phyloP scores from a whole-genome alignment of 2,888 invertebrate genomes.

The Limenitis camilla region DNA sequence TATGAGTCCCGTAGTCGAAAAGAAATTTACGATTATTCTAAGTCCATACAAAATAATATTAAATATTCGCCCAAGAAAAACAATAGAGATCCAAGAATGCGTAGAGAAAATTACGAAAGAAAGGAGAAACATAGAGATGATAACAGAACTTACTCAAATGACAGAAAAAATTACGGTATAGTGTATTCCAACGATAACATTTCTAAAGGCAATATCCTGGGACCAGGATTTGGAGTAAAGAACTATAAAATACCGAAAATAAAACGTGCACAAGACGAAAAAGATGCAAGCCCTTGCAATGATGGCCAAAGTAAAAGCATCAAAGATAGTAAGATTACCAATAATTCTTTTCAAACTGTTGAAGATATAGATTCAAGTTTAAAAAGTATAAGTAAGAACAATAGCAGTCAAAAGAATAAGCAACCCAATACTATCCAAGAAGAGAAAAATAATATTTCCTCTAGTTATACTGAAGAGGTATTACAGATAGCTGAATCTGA shows the following conservation, averaged over 20 bases:
- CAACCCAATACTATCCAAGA: too few species aligned
- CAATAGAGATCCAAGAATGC: conserved; percentile 50
- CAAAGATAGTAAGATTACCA: too few species aligned
- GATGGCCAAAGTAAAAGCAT: neutral
- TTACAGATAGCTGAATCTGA: too few species aligned
- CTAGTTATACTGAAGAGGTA: too few species aligned
- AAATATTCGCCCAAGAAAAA: conserved; percentile 47
- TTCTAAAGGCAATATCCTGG: conserved; percentile 53
- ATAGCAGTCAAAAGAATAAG: too few species aligned
- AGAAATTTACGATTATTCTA: conserved; percentile 23
- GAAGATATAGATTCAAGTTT: too few species aligned
- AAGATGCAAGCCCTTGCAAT: conserved; percentile 14
- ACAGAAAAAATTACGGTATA: conserved; percentile 42
- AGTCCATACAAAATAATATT: neutral
- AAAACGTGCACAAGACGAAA: conserved; percentile 42
- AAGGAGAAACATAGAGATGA: conserved; percentile 29
- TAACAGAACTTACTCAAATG: conserved; percentile 25
- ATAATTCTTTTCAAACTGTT: too few species aligned
- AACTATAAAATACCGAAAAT: conserved; percentile 71
- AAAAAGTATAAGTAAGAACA: too few species aligned
- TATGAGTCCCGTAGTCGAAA: conserved; percentile 27
- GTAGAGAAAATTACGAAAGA: conserved; percentile 29
- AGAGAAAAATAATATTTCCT: too few species aligned
- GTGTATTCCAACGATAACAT: conserved; percentile 63
- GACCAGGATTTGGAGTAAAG: conserved; percentile 58